Conservation (phyloP, 2,797 vertebrate species). For the Hydrophis major region DNA sequence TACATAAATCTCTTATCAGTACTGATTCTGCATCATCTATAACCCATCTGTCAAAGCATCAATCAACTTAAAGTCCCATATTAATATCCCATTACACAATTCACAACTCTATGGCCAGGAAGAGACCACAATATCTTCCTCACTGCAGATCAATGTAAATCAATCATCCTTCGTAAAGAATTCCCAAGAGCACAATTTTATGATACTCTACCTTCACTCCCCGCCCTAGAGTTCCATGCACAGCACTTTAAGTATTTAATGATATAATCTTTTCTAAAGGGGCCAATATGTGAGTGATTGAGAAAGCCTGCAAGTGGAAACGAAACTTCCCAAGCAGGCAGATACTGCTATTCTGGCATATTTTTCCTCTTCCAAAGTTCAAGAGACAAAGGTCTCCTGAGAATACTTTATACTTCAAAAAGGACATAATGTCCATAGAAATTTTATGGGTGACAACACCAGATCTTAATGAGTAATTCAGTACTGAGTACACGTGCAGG, state of each 20-base stretch:
- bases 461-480: constrained; percentile 36
- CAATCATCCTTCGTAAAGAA: background rate
- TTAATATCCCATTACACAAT: background rate
- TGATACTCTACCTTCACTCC: background rate
- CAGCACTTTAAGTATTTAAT: background rate
- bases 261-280: background rate
- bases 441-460: background rate
- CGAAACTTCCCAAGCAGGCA: background rate
- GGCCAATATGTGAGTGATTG: background rate
- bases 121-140: background rate
- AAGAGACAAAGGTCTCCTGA: background rate
- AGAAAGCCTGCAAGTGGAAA: background rate
- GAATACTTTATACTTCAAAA: background rate
- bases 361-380: background rate
- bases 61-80: background rate
- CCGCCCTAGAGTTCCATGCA: background rate
- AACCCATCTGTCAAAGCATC: background rate
- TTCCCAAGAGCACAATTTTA: background rate
- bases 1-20: background rate
- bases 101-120: background rate
- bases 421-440: background rate
- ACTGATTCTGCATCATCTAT: background rate
- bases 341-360: background rate
- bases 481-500: background rate
- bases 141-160: background rate